phyloP scores from a whole-genome alignment of 2,888 invertebrate genomes.

The Leucophora obtusa region DNA sequence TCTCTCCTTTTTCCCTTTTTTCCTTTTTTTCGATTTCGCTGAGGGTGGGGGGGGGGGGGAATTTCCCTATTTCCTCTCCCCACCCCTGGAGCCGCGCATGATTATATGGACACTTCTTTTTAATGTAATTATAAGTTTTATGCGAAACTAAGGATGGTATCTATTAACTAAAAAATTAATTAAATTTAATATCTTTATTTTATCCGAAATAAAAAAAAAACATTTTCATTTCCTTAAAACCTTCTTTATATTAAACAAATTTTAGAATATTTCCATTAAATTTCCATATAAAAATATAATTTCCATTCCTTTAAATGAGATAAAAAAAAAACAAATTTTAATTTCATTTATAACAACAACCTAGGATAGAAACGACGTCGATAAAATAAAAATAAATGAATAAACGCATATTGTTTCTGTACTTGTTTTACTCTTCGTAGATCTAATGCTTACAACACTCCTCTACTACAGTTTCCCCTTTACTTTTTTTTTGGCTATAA shows the following conservation, averaged over 20 bases:
- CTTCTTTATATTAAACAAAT: neutral
- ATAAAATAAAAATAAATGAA: slow-evolving; percentile 22
- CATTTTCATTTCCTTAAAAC: neutral
- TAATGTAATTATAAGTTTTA: no score
- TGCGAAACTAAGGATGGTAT: no score
- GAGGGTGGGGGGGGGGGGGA: no score
- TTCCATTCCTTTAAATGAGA: neutral
- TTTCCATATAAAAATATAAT: neutral
- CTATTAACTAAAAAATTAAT: no score
- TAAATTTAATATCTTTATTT: no score
- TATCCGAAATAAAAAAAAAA: neutral
- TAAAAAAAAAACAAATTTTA: neutral
- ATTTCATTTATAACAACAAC: neutral
- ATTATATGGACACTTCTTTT: no score
- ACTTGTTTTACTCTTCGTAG: neutral
- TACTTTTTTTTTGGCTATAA: neutral
- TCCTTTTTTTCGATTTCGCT: no score
- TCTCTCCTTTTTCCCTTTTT: no score
- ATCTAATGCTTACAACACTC: neutral
- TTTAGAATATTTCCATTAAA: neutral
- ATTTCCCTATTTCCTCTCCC: no score
- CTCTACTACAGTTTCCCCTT: neutral
- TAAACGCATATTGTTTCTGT: slow-evolving; percentile 15
- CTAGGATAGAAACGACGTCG: neutral
- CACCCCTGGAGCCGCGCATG: no score